Base-by-base conservation (phyloP, 2,888 invertebrate genomes). In the Bursaphelenchus okinawaensis region DNA sequence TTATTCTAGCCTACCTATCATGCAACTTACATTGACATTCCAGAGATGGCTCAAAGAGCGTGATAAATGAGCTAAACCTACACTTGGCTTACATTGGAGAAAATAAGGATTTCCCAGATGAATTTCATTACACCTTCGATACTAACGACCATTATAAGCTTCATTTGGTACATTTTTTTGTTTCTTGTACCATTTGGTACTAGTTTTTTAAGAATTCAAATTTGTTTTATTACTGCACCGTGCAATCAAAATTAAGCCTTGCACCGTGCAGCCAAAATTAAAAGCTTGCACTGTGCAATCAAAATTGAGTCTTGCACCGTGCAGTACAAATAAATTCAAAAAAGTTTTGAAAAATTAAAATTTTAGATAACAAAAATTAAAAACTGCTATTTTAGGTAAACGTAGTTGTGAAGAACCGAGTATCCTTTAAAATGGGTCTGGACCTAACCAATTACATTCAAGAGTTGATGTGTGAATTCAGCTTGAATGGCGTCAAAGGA, bases 401-500 rank as follows among this genome's bases (percentile, higher is more conserved):
- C 20, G 60, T 59, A 1, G 22, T 23, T 27, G 70, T 76, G 27
- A 68, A 72, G 51, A 75, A 75, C 7, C 66, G 54, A 0, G 68
- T 69, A 12, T 68, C 74, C 4, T 79, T 79, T 69, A 78, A 78
- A 64, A 77, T 79, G 76, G 79, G 79, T 4, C 59, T 75, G 40
- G 73, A 78, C 52, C 66, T 68, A 61, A 70, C 69, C 7, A 72
- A 71, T 55, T 61, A 70, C 59, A 73, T 79, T 8, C 68, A 75
- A 62, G 79, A 79, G 62, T 87, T 55, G 50, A 86, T 88, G 84
- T 87, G 87, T 66, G 83, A 83, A 9, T 88, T 87, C 65, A 84
- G 85, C 55, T 86, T 89, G 1, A 88, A 89, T 76, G 89, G 88
- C 0, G 76, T 87, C 0, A 86, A 85, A 67, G 89, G 89, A 0